These are phyloP conservation scores for Catagonus wagneri DNA, from an alignment of 2,113 vertebrate species.

Conservation along the genomic window DNA sequence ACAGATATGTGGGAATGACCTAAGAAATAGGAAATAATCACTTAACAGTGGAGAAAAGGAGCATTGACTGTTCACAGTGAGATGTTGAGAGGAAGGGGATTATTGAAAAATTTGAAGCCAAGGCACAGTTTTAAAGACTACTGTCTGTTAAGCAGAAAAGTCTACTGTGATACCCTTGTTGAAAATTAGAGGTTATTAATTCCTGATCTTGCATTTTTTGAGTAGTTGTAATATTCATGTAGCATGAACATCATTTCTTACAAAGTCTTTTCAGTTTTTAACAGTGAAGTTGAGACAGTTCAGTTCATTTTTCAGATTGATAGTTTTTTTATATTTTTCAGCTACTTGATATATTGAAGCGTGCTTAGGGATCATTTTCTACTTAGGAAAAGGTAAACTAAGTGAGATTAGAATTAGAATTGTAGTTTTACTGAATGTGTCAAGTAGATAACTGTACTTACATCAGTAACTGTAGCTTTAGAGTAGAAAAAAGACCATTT, in stretches of 20 bases:
- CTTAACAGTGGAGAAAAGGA: neutral
- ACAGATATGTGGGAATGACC: neutral
- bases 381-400: constrained; percentile 8
- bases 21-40: neutral
- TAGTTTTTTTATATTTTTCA: constrained; percentile 9
- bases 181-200: neutral
- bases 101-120: neutral
- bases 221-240: neutral
- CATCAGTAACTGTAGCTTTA: neutral
- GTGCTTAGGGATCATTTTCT: neutral
- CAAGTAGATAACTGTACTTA: neutral
- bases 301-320: neutral
- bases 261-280: neutral
- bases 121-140: neutral
- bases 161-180: neutral
- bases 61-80: neutral
- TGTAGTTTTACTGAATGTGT: neutral
- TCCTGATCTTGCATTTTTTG: neutral
- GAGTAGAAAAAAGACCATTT: neutral
- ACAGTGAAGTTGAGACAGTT: neutral
- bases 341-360: neutral
- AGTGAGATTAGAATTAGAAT: constrained; percentile 12
- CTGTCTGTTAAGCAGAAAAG: neutral
- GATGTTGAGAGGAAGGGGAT: neutral
- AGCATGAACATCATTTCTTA: neutral